These are phyloP conservation scores for Nemapogon koenigi DNA, from an alignment of 2,888 invertebrate species.

Conservation along the genomic window DNA sequence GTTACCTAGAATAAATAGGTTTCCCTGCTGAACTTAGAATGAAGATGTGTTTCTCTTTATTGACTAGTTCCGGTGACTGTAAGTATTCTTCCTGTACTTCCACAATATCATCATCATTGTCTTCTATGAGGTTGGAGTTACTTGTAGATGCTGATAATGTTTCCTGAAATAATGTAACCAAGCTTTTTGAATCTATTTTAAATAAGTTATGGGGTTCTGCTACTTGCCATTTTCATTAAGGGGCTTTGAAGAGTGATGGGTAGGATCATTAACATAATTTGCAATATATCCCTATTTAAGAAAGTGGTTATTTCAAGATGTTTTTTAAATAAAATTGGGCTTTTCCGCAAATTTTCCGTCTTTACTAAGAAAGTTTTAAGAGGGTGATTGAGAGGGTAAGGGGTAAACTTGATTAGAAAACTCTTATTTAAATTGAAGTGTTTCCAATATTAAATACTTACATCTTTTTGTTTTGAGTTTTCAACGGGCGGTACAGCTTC, in stretches of 20 bases:
- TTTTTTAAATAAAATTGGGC: background rate
- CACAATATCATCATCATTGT: conserved; percentile 33
- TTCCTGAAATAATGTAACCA: background rate
- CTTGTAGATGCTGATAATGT: conserved; percentile 41
- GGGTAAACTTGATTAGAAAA: too few species aligned
- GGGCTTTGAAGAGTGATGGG: too few species aligned
- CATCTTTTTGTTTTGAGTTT: conserved; percentile 45
- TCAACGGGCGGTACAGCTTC: conserved; percentile 40
- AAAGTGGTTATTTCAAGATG: conserved; percentile 14
- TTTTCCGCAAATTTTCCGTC: background rate
- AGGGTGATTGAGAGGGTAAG: too few species aligned
- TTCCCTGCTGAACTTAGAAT: conserved; percentile 95
- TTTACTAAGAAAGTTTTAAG: too few species aligned
- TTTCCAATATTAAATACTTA: too few species aligned
- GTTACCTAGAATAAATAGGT: conserved; percentile 89
- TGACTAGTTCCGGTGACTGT: conserved; percentile 76
- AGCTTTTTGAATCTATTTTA: too few species aligned
- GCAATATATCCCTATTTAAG: too few species aligned
- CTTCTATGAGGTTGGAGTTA: conserved; percentile 36
- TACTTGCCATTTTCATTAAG: too few species aligned
- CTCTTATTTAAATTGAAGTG: too few species aligned
- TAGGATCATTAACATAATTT: too few species aligned
- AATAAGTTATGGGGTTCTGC: too few species aligned
- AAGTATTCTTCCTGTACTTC: conserved; percentile 68
- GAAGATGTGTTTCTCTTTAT: conserved; percentile 90